Evolutionary conservation across 2,113 vertebrate genomes (phyloP), one percentile per base, ranked within the genome.

Genomic region (Cyprinodon tularosa): DNA sequence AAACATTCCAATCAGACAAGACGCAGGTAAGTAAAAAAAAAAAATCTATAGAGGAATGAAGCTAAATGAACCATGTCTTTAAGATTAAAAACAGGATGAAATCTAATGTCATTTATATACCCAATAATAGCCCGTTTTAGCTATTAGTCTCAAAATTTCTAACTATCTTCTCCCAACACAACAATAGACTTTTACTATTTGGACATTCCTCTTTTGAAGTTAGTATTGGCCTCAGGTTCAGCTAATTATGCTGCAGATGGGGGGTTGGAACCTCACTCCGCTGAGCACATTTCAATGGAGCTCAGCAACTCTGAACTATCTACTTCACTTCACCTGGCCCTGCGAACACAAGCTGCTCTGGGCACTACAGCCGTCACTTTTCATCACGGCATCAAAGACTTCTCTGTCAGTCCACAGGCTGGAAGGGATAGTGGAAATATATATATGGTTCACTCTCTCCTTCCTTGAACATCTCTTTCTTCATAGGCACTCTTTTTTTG

Each of bases 371-470:
- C 81, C 38, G 38, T 88, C 91, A 85, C 82, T 88, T 91, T 78
- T 81, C 87, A 92, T 91, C 88, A 84, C 60, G 66, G 61, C 89
- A 87, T 93, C 89, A 88, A 84, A 88, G 80, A 68, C 82, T 72
- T 83, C 64, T 70, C 71, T 66, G 80, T 71, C 78, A 71, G 71
- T 63, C n/a, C 20, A 72, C 36, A 29, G 66, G 76, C 83, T 84
- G 69, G 70, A 72, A 53, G 83, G 61, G 50, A 45, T 37, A 14
- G 69, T 40, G 68, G 75, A 66, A 84, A 65, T 72, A 77, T 38
- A 64, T 73, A 77, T 40, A 40, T 72, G 53, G 70, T 57, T 71
- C 66, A 12, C 44, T 63, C 22, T 39, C 79, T 75, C 42, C 68
- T 77, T 66, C 50, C 66, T 59, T 61, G 47, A 11, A 38, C 45